Percentiles rank a stretch among this genome's conserved stretches.
phyloP scores from a whole-genome alignment of 2,113 vertebrate species.

The Furnarius figulus region DNA sequence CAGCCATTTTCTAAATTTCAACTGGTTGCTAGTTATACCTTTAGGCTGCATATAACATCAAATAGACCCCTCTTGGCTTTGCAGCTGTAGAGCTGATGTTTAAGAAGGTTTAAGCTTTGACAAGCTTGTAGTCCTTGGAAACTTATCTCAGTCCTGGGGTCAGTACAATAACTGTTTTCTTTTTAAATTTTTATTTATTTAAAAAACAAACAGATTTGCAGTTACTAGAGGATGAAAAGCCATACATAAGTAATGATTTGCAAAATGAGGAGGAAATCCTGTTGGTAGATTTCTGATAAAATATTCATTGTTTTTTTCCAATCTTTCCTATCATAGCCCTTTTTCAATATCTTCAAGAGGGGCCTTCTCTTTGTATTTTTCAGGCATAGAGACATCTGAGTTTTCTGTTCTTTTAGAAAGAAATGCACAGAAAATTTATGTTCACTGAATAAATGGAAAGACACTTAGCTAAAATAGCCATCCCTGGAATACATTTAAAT shows the following conservation, averaged over 20 bases:
- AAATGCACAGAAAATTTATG: neutral
- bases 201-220: neutral
- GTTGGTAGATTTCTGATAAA: neutral
- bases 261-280: neutral
- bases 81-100: neutral
- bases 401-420: neutral
- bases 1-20: neutral
- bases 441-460: neutral
- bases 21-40: neutral
- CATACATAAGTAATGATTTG: neutral
- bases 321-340: neutral
- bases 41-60: neutral
- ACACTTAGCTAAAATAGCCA: neutral
- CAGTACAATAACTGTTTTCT: neutral
- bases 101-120: neutral
- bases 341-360: neutral
- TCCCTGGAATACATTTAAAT: neutral
- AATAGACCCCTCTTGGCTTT: neutral
- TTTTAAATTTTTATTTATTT: neutral
- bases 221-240: neutral
- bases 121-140: neutral
- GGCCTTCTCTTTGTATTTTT: neutral
- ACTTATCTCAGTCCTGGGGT: neutral
- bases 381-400: neutral
- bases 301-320: neutral